phyloP scores from a whole-genome alignment of 2,113 vertebrate species.

The Jaculus jaculus region DNA sequence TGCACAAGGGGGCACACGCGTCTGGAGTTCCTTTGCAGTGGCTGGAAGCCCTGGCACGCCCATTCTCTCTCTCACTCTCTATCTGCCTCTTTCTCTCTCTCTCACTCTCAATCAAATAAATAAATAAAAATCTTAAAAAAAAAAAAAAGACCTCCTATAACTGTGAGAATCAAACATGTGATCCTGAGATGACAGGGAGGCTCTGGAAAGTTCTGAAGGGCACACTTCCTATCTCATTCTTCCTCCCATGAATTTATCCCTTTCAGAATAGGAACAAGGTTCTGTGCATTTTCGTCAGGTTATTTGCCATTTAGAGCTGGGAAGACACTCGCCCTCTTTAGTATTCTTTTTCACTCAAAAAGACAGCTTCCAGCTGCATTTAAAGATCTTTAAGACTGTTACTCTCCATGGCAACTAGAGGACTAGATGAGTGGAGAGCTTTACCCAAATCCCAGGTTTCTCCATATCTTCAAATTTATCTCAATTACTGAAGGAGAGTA shows the following conservation, averaged over 20 bases:
- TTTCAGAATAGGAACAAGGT: not conserved
- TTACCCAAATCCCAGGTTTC: slow-evolving; percentile 22
- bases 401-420: slow-evolving; percentile 48
- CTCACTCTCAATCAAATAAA: too few species aligned
- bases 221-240: fast-evolving
- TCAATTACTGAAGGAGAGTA: slow-evolving; percentile 23
- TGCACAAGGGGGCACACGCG: too few species aligned
- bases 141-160: not conserved
- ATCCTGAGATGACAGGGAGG: too few species aligned
- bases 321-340: not conserved
- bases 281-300: not conserved
- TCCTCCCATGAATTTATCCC: not conserved
- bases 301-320: not conserved
- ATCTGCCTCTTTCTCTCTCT: too few species aligned
- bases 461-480: not conserved
- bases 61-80: too few species aligned
- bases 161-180: not conserved
- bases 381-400: slow-evolving; percentile 55
- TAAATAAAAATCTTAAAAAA: too few species aligned
- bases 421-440: not conserved
- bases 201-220: not conserved
- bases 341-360: not conserved
- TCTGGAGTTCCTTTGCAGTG: too few species aligned
- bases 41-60: too few species aligned
- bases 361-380: slow-evolving; percentile 48